Evolutionary conservation across 2,797 vertebrate species (phyloP).

Genomic region (Borostomias antarcticus): DNA sequence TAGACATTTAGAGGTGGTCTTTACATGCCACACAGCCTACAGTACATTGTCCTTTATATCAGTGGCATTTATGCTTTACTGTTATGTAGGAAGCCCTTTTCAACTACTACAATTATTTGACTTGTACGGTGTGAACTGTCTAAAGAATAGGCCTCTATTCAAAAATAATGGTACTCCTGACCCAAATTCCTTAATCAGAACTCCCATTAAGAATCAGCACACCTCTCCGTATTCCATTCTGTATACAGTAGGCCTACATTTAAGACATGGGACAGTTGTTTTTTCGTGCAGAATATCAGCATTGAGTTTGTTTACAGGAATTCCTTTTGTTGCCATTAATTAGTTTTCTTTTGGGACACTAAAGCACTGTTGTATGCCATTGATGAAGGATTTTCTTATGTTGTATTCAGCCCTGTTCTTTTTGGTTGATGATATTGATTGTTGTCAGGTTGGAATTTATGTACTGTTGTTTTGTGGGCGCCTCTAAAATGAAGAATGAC

Average conservation of each 20-base stretch:
- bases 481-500: constrained; percentile 59
- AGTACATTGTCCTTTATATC: no score
- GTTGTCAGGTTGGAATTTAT: constrained; percentile 39
- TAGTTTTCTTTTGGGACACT: constrained; percentile 16
- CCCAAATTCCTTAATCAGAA: not conserved
- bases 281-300: constrained; percentile 32
- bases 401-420: constrained; percentile 8
- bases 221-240: constrained; percentile 28
- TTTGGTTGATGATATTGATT: constrained; percentile 41
- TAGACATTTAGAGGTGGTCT: constrained; percentile 5
- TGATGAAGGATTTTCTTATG: constrained; percentile 5
- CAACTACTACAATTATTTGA: constrained; percentile 48
- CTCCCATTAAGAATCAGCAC: not conserved
- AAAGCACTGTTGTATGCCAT: constrained; percentile 38
- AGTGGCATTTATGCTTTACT: not conserved
- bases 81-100: no score
- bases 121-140: constrained; percentile 46
- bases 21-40: no score
- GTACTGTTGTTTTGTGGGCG: constrained; percentile 38
- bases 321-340: constrained; percentile 29
- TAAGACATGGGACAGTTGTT: constrained; percentile 10
- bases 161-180: not conserved
- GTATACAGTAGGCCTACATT: constrained; percentile 29
- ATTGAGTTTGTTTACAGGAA: constrained; percentile 58
- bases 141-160: not conserved